Evolutionary conservation across 2,888 invertebrate species (phyloP), one percentile per base, ranked within the genome.

Genomic region (Ectemnius continuus): DNA sequence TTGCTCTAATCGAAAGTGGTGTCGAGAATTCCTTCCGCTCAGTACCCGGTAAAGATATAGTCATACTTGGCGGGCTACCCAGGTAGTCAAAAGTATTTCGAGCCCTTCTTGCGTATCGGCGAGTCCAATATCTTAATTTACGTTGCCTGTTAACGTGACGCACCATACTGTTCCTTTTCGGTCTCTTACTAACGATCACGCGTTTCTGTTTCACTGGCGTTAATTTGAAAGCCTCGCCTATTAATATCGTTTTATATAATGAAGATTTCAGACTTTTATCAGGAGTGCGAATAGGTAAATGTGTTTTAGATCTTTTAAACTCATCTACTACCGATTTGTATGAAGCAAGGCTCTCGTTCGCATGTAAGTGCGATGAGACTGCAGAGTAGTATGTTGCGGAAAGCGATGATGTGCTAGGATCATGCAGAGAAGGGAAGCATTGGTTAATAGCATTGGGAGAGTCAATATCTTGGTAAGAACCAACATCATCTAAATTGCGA

Each of bases 141-240:
- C 86, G 83, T 60, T 67, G 78, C 2, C 66, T 48, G 45, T 82
- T 73, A 3, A 82, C 70, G 13, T 84, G 87, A 5, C 86, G 82
- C 6, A 86, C 83, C 61, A 88, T 83, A 36, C 76, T 83, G 36
- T 85, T 88, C 23, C 86, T 81, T 13, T 82, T 87, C 3, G 74
- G 70, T 20, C 45, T 79, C 47, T 84, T 87, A 23, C 80, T 81
- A 11, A 85, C 79, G 13, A 84, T 56, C 0, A 85, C 75, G 58
- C 79, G 83, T n/a, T 67, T 84, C 2, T 65, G 78, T 66, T 78
- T 84, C 11, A 81, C 64, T n/a, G 87, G 84, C 2, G 79, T 85
- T 13, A 76, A 5, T 45, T 67, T 79, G n/a, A 61, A 52, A 1
- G 82, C 81, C 48, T 78, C 74, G 70, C 78, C 76, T 8, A 83